Evolutionary conservation across 2,888 invertebrate genomes (phyloP), one percentile per base, ranked within the genome.

Genomic region (Hirtodrosophila duncani): DNA sequence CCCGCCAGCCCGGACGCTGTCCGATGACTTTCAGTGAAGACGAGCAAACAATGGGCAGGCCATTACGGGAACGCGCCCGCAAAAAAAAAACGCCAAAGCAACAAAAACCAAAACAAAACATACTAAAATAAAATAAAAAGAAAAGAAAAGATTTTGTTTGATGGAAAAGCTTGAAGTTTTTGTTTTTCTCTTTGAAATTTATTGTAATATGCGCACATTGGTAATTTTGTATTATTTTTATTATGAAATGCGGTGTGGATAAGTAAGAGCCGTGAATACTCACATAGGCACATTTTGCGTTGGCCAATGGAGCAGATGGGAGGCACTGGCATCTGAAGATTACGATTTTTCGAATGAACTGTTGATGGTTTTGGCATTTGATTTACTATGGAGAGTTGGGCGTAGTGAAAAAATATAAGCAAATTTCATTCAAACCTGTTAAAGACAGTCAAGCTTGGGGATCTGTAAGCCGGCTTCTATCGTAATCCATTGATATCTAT

Each of bases 211-310:
- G 56, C 68, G 78, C 65, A 62, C 74, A 77, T 77, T 68, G 68
- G 81, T 74, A 80, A 80, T 80, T 74, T 72, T 30, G 57, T 80
- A 62, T 67, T 52, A 67, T 74, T 61, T 65, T 64, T 58, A 72
- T 74, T 72, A 77, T 77, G 81, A 74, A 74, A 74, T 55, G 48
- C 41, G 46, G 38, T 48, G 61, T 55, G 67, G 46, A 50, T 63
- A 64, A 64, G 61, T 56, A 63, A 71, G 58, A 53, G 55, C 21
- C 61, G 42, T 60, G 18, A 41, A 51, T 50, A 41, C 31, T n/a
- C n/a, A n/a, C n/a, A n/a, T n/a, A n/a, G 36, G 48, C 38, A 37
- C 37, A 59, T 56, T 36, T 41, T 36, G 39, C 43, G 31, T 64
- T 72, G 51, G 65, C 62, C 53, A 64, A 69, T 69, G 33, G 14